Evolutionary conservation across 2,113 vertebrate species (phyloP), one percentile per base, ranked within the genome.

Genomic region (Amphiprion ocellaris): DNA sequence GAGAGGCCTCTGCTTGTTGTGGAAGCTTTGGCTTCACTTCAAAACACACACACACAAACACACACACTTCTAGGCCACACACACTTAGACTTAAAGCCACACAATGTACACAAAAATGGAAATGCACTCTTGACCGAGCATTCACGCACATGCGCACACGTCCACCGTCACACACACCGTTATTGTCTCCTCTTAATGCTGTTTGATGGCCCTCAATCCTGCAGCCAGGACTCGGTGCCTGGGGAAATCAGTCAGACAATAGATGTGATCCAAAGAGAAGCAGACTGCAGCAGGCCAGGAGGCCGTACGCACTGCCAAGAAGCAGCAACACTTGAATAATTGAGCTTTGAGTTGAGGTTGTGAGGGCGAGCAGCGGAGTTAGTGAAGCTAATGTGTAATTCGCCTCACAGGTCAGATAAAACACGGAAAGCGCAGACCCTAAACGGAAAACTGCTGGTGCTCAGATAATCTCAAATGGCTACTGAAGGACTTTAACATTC

Each of bases 1-100:
- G 86, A 87, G 87, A 90, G 82, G 79, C 73, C 82, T 84, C 88
- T 63, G 69, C 89, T 92, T 87, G 85, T 89, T 79, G 77, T 77
- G 78, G 80, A 73, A 64, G 80, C 79, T 58, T 78, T 81, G 88
- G 90, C 89, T 81, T 75, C 33, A 54, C 55, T 79, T 90, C 82
- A 91, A 79, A 74, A 80, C 63, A 82, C 77, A 86, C 69, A 89
- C 74, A 81, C 52, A 41, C 54, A 58, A 30, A 19, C 21, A 54
- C 56, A 67, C 82, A 58, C 41, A 19, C 28, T 24, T 19, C 1
- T 10, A 8, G 21, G 24, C n/a, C 65, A 61, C 83, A 83, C 87
- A 81, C 28, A 44, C 54, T 21, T 21, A n/a, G 4, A 69, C 56
- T 50, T 61, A 63, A 69, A 53, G 49, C 24, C 59, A 70, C 67